Evolutionary conservation across 2,797 vertebrate genomes (phyloP).

Genomic region (Luscinia luscinia): DNA sequence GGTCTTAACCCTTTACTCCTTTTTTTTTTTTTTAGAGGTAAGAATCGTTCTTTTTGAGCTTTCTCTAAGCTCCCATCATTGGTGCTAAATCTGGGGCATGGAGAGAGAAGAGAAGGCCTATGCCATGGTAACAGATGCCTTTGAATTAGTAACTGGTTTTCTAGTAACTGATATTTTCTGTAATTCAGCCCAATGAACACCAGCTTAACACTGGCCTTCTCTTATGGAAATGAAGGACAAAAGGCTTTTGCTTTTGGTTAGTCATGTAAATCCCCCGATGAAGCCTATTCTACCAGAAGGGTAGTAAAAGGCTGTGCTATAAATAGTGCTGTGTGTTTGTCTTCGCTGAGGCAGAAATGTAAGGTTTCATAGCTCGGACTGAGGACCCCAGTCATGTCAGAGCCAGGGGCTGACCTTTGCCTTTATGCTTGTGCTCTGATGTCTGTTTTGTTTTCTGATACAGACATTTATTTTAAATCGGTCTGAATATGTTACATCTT

Average conservation of each 20-base stretch:
- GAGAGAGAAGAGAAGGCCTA: constrained; percentile 37
- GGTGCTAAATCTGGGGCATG: constrained; percentile 58
- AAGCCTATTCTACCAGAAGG: constrained; percentile 62
- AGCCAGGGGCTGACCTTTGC: constrained; percentile 56
- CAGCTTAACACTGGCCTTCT: constrained; percentile 53
- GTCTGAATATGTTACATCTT: neutral
- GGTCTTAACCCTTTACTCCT: constrained; percentile 58
- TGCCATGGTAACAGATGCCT: constrained; percentile 66
- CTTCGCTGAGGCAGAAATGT: constrained; percentile 53
- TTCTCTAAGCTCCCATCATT: constrained; percentile 21
- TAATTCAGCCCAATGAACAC: constrained; percentile 39
- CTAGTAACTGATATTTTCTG: constrained; percentile 57
- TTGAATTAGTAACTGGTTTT: constrained; percentile 59
- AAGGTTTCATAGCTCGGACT: neutral
- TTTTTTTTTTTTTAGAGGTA: neutral
- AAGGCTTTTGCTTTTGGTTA: constrained; percentile 67
- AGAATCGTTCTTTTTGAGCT: neutral
- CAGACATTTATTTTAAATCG: constrained; percentile 28
- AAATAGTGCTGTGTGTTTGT: constrained; percentile 58
- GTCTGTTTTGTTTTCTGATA: constrained; percentile 12
- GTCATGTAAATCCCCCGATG: constrained; percentile 55
- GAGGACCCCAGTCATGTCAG: neutral
- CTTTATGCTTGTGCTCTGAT: constrained; percentile 35
- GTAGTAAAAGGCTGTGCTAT: constrained; percentile 62
- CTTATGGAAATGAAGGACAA: constrained; percentile 52